Conservation (phyloP, 64 coral and sea anemone species). For the Pocillopora verrucosa region DNA sequence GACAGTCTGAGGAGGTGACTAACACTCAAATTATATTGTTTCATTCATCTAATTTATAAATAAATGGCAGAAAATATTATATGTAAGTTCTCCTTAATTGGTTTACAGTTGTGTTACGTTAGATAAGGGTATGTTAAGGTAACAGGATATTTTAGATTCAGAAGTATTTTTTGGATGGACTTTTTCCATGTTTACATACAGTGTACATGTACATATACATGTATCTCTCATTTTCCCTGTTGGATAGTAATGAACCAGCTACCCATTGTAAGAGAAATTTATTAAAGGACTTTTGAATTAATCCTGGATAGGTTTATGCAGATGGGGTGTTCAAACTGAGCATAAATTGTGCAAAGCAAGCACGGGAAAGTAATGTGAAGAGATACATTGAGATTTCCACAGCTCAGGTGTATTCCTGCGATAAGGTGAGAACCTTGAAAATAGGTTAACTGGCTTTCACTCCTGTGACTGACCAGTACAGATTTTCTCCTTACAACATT, state of each 20-base stretch:
- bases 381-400: conserved; percentile 94
- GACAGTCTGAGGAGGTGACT: conserved; percentile 85
- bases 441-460: too few relatives aligned
- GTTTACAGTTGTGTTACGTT: too few relatives aligned
- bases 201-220: neutral
- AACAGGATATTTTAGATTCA: too few relatives aligned
- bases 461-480: too few relatives aligned
- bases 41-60: neutral
- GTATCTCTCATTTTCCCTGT: neutral
- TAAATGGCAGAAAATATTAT: too few relatives aligned
- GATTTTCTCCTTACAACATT: too few relatives aligned
- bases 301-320: conserved; percentile 74
- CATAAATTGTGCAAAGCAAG: conserved; percentile 90
- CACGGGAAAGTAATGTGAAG: conserved; percentile 74
- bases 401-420: conserved; percentile 82
- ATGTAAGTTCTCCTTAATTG: too few relatives aligned
- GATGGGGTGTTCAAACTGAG: conserved; percentile 91
- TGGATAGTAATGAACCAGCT: neutral
- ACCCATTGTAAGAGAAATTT: neutral
- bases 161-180: too few relatives aligned
- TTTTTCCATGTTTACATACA: too few relatives aligned
- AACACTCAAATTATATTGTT: neutral
- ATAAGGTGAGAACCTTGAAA: conserved; percentile 62
- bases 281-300: neutral
- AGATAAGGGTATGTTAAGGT: too few relatives aligned